A percentile compares a stretch with the other conserved stretches of the same genome.
Conservation (phyloP, 2,888 invertebrate species). For the Heliconius ethilla region DNA sequence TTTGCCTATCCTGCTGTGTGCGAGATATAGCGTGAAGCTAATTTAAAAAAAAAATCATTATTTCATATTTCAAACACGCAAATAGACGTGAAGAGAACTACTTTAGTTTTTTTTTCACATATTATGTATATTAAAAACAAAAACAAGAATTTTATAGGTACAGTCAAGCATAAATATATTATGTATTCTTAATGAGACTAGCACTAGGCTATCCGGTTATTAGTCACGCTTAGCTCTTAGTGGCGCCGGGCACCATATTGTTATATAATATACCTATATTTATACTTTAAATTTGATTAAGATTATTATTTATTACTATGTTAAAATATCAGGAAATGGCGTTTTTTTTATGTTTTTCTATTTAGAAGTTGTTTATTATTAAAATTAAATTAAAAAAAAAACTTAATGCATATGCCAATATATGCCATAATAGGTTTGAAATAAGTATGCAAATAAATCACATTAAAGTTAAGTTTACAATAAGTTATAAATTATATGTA, state of each 20-base stretch:
- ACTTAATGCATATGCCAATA: too few species aligned
- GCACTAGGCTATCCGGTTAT: constrained; percentile 24
- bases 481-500: background rate
- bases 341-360: background rate
- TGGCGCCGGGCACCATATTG: constrained; percentile 13
- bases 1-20: background rate
- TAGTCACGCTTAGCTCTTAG: constrained; percentile 15
- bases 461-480: background rate
- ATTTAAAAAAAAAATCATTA: background rate
- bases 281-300: background rate
- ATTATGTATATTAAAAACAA: background rate
- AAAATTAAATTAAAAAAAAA: too few species aligned
- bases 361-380: background rate
- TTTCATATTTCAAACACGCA: background rate
- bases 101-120: background rate
- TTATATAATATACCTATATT: background rate
- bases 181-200: constrained; percentile 22
- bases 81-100: background rate
- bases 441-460: background rate
- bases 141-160: constrained; percentile 8
- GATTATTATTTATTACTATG: background rate
- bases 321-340: background rate
- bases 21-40: background rate
- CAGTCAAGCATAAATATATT: background rate
- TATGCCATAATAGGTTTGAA: too few species aligned